Conservation (phyloP, 2,888 invertebrate species). For the Caenorhabditis auriculariae region DNA sequence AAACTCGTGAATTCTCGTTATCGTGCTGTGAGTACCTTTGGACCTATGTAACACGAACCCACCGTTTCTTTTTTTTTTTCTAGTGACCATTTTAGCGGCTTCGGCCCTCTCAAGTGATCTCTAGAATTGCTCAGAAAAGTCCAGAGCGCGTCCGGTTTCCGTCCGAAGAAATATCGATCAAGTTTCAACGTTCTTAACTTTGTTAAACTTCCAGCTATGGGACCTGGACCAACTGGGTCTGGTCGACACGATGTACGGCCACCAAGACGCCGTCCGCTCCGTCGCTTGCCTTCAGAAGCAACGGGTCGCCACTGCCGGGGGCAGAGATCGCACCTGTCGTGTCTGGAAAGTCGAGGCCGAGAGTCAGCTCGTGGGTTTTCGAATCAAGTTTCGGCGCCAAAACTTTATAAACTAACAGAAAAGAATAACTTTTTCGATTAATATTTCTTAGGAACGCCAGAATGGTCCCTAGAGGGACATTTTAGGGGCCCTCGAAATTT, state of each 20-base stretch:
- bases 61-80: too few relatives aligned
- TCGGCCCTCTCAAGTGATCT: too few relatives aligned
- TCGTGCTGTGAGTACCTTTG: too few relatives aligned
- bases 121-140: too few relatives aligned
- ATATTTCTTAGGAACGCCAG: not conserved
- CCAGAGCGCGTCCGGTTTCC: too few relatives aligned
- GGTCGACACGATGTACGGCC: slow-evolving; percentile 74
- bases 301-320: slow-evolving; percentile 79
- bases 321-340: slow-evolving; percentile 81
- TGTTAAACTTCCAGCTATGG: slow-evolving; percentile 82
- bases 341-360: slow-evolving; percentile 97
- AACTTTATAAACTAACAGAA: slow-evolving; percentile 4
- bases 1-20: not conserved
- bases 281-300: slow-evolving; percentile 86
- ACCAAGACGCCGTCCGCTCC: slow-evolving; percentile 81
- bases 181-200: too few relatives aligned
- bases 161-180: too few relatives aligned
- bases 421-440: not conserved
- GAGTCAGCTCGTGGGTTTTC: slow-evolving; percentile 78
- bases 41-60: too few relatives aligned
- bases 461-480: not conserved
- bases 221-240: slow-evolving; percentile 86
- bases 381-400: not conserved
- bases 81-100: too few relatives aligned
- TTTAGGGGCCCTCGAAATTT: not conserved